Evolutionary conservation across 2,888 invertebrate genomes (phyloP).

Genomic region (Drosophila parthenogenetica): DNA sequence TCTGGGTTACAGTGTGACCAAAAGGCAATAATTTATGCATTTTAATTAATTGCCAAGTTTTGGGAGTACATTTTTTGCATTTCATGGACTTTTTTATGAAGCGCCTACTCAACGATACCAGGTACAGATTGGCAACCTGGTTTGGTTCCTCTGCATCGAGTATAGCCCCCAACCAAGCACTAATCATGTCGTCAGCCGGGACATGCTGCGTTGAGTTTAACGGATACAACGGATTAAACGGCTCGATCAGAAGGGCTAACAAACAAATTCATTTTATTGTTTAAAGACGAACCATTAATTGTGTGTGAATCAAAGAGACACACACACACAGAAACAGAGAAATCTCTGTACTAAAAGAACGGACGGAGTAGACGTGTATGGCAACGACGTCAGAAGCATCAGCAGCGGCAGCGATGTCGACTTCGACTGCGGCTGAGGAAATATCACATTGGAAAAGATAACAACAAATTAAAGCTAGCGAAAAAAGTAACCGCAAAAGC

Average conservation of each 20-base stretch:
- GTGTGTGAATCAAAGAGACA: conserved; percentile 52
- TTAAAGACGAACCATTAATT: conserved; percentile 53
- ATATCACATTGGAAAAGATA: conserved; percentile 44
- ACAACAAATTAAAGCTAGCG: conserved; percentile 50
- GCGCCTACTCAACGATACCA: conserved; percentile 12
- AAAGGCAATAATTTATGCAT: conserved; percentile 60
- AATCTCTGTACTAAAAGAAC: neutral
- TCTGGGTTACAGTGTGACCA: conserved; percentile 1
- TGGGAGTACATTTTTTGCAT: conserved; percentile 8
- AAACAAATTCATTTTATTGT: conserved; percentile 53
- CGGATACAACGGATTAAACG: conserved; percentile 9
- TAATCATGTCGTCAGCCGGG: conserved; percentile 62
- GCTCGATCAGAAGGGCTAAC: conserved; percentile 13
- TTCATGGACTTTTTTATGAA: conserved; percentile 49
- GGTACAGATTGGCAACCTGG: neutral
- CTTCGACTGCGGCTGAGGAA: conserved; percentile 29
- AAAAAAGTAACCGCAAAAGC: conserved; percentile 56
- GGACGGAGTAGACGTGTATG: neutral
- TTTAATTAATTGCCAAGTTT: conserved; percentile 69
- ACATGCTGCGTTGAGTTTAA: conserved; percentile 12
- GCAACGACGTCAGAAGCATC: neutral
- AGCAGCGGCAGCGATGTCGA: neutral
- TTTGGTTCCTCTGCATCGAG: neutral
- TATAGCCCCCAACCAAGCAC: conserved; percentile 10
- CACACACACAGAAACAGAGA: neutral